phyloP scores from a whole-genome alignment of 2,888 invertebrate genomes.

The Sipha maydis region DNA sequence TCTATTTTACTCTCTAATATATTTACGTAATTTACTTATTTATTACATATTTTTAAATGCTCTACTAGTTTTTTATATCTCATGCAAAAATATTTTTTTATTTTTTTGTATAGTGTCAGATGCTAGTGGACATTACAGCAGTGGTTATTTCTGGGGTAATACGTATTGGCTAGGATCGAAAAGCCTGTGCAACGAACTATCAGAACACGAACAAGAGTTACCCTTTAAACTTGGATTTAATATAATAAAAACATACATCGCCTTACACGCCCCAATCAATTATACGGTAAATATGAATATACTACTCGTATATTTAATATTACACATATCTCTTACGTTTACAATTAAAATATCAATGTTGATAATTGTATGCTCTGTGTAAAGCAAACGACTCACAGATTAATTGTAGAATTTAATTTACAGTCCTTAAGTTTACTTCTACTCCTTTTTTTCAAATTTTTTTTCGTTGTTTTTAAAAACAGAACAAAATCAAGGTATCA shows the following conservation, averaged over 20 bases:
- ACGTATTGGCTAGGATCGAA: slow-evolving; percentile 82
- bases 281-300: slow-evolving; percentile 59
- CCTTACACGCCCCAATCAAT: slow-evolving; percentile 50
- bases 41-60: neutral
- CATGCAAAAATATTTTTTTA: neutral
- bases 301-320: neutral
- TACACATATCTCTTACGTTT: neutral
- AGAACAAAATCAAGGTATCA: too few relatives aligned
- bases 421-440: neutral
- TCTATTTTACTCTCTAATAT: neutral
- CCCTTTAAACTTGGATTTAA: slow-evolving; percentile 79
- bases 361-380: neutral
- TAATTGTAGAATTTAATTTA: neutral
- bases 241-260: slow-evolving; percentile 71
- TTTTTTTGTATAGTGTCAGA: slow-evolving; percentile 72
- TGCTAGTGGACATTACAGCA: slow-evolving; percentile 81
- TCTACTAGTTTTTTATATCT: too few relatives aligned
- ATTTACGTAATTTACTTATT: neutral
- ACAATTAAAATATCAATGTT: neutral
- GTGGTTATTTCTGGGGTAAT: slow-evolving; percentile 84
- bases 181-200: slow-evolving; percentile 72
- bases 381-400: neutral
- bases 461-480: neutral
- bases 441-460: neutral
- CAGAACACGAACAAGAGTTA: slow-evolving; percentile 68